Conservation (phyloP, 1,140 invertebrate genomes). For the Brachionus sp. region DNA sequence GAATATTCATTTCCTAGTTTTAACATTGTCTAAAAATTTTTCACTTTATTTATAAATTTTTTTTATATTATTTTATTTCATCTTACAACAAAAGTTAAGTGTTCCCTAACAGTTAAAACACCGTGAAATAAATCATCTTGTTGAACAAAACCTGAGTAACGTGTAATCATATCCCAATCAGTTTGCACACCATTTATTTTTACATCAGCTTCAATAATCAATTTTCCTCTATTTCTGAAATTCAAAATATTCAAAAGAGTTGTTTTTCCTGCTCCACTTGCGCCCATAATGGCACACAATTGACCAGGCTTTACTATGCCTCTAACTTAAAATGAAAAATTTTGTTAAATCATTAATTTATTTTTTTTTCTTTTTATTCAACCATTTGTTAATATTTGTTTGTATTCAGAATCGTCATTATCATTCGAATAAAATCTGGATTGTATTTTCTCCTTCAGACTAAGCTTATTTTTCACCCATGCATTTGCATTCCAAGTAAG, state of each 20-base stretch:
- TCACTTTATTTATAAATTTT: not conserved
- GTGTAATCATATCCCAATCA: conserved; percentile 64
- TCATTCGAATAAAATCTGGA: not conserved
- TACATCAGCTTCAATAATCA: conserved; percentile 69
- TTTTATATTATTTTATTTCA: not conserved
- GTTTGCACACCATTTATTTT: conserved; percentile 56
- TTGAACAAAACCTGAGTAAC: conserved; percentile 86
- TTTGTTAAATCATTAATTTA: not conserved
- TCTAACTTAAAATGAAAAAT: conserved; percentile 62
- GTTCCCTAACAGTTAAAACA: conserved; percentile 64
- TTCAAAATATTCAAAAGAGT: conserved; percentile 87
- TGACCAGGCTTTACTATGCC: conserved; percentile 83
- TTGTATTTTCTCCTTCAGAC: not conserved
- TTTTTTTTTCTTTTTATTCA: not conserved
- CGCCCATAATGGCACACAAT: conserved; percentile 84
- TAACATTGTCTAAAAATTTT: not conserved
- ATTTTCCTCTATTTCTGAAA: conserved; percentile 69
- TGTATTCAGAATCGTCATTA: conserved; percentile 1
- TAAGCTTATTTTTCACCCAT: not conserved
- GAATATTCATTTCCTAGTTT: conserved; percentile 61
- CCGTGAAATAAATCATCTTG: conserved; percentile 68
- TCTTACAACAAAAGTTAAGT: conserved; percentile 59
- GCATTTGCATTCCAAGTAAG: conserved; percentile 29
- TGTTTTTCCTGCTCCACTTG: conserved; percentile 82
- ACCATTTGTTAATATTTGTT: conserved; percentile 31